phyloP scores from a whole-genome alignment of 2,113 vertebrate species.

The Muntiacus muntjak region DNA sequence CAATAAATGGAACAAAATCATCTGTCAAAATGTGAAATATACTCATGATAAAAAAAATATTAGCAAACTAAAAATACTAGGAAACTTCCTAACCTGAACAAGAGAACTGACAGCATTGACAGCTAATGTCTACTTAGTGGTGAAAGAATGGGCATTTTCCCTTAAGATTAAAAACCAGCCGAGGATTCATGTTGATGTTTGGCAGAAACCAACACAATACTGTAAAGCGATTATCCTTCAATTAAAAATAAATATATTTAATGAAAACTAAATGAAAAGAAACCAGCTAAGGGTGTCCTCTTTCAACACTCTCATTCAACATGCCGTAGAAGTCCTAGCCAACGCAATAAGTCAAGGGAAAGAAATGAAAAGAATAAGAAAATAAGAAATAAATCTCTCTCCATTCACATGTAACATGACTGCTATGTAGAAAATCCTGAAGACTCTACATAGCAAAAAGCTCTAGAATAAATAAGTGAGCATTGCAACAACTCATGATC shows the following conservation, averaged over 20 bases:
- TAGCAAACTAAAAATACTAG: neutral
- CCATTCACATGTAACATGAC: neutral
- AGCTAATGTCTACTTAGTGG: neutral
- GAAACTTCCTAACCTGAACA: neutral
- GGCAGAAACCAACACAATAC: neutral
- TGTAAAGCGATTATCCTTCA: neutral
- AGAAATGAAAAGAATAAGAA: neutral
- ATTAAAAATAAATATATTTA: neutral
- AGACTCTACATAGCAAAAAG: neutral
- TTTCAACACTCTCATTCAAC: neutral
- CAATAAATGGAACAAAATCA: neutral
- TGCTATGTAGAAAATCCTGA: neutral
- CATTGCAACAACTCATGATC: neutral
- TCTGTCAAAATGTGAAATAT: neutral
- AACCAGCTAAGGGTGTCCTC: neutral
- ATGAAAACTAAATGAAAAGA: neutral
- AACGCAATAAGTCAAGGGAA: neutral
- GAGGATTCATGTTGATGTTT: neutral
- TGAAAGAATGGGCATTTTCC: neutral
- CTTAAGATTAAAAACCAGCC: neutral
- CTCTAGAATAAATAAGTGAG: neutral
- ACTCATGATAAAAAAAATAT: neutral
- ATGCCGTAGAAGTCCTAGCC: neutral
- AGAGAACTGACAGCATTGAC: neutral
- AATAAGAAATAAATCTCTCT: neutral